These are phyloP conservation scores for Chromobotia macracanthus DNA, from an alignment of 2,797 vertebrate genomes.

Conservation along the genomic window DNA sequence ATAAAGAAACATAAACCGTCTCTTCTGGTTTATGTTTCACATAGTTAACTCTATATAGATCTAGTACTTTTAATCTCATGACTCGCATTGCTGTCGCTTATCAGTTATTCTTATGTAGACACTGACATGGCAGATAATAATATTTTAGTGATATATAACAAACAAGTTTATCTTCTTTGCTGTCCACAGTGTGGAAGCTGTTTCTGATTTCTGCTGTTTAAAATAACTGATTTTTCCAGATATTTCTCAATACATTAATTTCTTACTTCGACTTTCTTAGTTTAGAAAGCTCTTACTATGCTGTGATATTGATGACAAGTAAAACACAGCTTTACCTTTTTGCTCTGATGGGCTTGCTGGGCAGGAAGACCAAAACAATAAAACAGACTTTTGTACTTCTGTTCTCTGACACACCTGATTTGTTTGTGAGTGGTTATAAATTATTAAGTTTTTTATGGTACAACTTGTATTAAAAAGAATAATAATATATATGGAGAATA, in stretches of 20 bases:
- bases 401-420: neutral
- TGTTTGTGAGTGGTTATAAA: neutral
- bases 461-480: no score
- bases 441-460: conserved; percentile 3
- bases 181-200: neutral
- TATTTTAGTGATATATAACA: no score
- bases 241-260: neutral
- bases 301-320: conserved; percentile 20
- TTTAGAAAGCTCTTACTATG: neutral
- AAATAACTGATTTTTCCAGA: neutral
- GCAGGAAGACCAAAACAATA: conserved; percentile 49
- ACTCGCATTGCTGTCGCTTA: neutral
- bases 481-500: no score
- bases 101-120: neutral
- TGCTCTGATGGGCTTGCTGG: conserved; percentile 21
- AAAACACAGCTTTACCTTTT: conserved; percentile 25
- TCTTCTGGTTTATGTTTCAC: conserved; percentile 36
- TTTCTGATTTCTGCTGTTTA: neutral
- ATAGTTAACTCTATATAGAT: conserved; percentile 1
- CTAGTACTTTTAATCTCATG: neutral
- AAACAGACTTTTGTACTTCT: conserved; percentile 16
- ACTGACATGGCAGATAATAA: neutral
- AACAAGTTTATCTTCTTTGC: neutral
- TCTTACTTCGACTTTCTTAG: conserved; percentile 5
- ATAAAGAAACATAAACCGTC: no score